Percentiles rank a stretch among this genome's conserved stretches.
These are phyloP conservation scores for Sycophila sp. DNA, from an alignment of 1,140 invertebrate species.

Conservation along the genomic window DNA sequence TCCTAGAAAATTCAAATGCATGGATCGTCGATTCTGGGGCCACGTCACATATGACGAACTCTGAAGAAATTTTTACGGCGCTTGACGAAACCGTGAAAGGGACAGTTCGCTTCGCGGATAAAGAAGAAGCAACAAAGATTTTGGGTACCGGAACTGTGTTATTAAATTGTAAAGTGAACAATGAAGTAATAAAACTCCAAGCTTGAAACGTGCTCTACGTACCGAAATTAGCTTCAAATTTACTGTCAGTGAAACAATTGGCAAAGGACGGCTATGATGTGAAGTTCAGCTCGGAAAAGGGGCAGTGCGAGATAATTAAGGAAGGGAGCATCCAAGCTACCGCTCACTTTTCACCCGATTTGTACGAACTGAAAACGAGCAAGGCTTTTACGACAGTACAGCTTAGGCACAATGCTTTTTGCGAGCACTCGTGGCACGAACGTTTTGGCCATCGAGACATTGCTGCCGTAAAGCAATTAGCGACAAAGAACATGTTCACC, in stretches of 20 bases:
- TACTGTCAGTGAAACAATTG: conserved; percentile 51
- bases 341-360: neutral
- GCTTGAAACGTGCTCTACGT: conserved; percentile 49
- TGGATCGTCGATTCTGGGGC: conserved; percentile 39
- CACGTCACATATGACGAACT: conserved; percentile 37
- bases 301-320: conserved; percentile 1
- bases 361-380: conserved; percentile 9
- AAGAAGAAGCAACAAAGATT: neutral
- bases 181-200: conserved; percentile 7
- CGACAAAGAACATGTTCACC: neutral
- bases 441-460: conserved; percentile 21
- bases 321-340: neutral
- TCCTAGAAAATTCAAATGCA: neutral
- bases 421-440: conserved; percentile 31
- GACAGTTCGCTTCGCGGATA: neutral
- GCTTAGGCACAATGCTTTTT: conserved; percentile 3
- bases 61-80: conserved; percentile 34
- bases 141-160: neutral
- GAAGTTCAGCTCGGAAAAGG: conserved; percentile 38
- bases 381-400: neutral
- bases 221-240: conserved; percentile 45
- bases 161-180: neutral
- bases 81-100: conserved; percentile 7
- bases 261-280: conserved; percentile 49
- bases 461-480: conserved; percentile 15